Base-by-base conservation (phyloP, 2,113 vertebrate species). In the Aegotheles bennettii region DNA sequence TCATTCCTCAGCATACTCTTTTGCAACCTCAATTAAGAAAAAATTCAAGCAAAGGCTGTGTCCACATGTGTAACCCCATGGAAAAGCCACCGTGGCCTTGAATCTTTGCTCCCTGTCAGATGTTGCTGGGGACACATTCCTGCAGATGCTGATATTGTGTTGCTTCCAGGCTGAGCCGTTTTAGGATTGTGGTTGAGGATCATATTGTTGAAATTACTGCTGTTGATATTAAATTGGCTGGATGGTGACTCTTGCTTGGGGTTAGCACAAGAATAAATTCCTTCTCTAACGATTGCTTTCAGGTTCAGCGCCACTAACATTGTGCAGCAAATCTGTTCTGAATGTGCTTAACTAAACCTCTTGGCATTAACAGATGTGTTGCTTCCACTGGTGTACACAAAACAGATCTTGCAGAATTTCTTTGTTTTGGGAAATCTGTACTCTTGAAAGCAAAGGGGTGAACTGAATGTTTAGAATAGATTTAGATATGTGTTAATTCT, bases 151-250 rank as follows among this genome's bases (percentile, higher is more conserved):
- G 88, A 94, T 81, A 38, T 21, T 92, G 80, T 3, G 29, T 43
- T 75, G 25, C 73, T 93, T 86, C 84, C 90, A 94, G 95, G 61
- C 80, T 47, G 63, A 96, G 83, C 85, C 93, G 57, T 96, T 96
- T 96, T 90, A 79, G 69, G 81, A 64, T 89, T 97, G 96, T 95
- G 94, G 93, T 94, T 96, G 92, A 93, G 65, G 92, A 92, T 82
- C 95, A 95, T 97, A 95, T 93, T 97, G 94, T 96, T 96, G 92
- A 95, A 96, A 96, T 96, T 96, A 97, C 90, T 43, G 88, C 95
- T 96, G 92, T 94, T 97, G 94, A 96, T 97, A 93, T 90, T 97
- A 94, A 96, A 96, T 95, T 96, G 95, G 93, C 94, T 95, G 86
- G 57, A 95, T 93, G 92, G 92, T 94, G 90, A 86, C 92, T 97